Evolutionary conservation across 2,888 invertebrate species (phyloP), one percentile per base, ranked within the genome.

Genomic region (Lepidocyrtinus sp.): DNA sequence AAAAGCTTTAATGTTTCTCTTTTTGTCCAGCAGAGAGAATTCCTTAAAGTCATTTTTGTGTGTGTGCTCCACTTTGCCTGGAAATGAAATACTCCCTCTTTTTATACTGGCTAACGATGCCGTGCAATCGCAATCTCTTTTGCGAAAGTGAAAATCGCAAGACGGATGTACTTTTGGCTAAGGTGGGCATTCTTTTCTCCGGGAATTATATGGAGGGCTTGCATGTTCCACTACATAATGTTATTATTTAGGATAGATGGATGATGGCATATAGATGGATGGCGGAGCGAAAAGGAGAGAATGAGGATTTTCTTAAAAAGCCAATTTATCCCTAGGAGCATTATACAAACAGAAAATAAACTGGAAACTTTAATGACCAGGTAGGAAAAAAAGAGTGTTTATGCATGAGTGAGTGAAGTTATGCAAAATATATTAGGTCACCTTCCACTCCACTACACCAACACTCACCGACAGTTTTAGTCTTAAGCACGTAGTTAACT

Each of bases 251-350:
- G 69, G 55, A 75, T 75, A 75, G 75, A 75, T 75, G 75, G 77
- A 77, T 77, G 77, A 77, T 77, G 71, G 77, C 77, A 77, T 77
- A 77, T 71, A 77, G 59, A 61, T 71, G 77, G 71, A 71, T 71
- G 77, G 70, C 70, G 76, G 76, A 7, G 5, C 5, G 36, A 36
- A 36, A 12, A 36, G 12, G 12, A 36, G 12, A 12, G 12, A 12
- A 5, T 71, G 71, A 77, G 77, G 77, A 77, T 77, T 77, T 77
- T 77, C 67, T 71, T 77, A 77, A 77, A 36, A 77, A 71, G 77
- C 71, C 77, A 77, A 77, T 77, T 77, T 77, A 77, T 77, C 77
- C 77, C 77, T 77, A 61, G 64, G 27, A 77, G 77, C 77, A 75
- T 71, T 65, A 65, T 70, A 71, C 67, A 71, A 67, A 62, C 21